These are phyloP conservation scores for Amiota communis DNA, from an alignment of 2,888 invertebrate species.

Conservation along the genomic window DNA sequence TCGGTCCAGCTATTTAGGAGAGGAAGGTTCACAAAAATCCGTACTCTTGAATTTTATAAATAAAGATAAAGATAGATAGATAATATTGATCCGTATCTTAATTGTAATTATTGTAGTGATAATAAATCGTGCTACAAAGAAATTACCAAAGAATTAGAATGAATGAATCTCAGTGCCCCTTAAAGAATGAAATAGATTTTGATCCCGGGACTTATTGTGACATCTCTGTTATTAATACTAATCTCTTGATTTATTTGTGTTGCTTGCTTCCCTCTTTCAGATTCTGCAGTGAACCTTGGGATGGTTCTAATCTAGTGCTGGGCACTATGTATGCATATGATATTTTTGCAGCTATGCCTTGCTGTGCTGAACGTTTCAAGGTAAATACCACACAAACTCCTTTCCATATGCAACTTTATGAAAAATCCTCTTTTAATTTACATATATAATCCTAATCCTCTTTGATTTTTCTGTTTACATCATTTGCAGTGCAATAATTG, in stretches of 20 bases:
- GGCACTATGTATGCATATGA: slow-evolving; percentile 99
- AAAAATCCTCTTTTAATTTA: neutral
- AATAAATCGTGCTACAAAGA: too few species aligned
- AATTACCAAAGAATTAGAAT: too few species aligned
- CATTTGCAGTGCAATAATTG: slow-evolving; percentile 90
- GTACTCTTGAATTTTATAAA: too few species aligned
- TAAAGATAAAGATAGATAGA: too few species aligned
- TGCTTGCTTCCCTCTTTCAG: slow-evolving; percentile 46
- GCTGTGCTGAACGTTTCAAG: slow-evolving; percentile 93
- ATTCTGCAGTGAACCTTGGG: slow-evolving; percentile 90
- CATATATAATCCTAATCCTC: neutral
- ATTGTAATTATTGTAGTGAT: too few species aligned
- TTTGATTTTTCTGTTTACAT: neutral
- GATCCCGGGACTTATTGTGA: too few species aligned
- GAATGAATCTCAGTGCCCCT: too few species aligned
- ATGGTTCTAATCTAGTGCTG: slow-evolving; percentile 92
- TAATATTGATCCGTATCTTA: too few species aligned
- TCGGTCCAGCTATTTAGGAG: too few species aligned
- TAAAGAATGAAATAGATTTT: too few species aligned
- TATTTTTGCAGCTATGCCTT: slow-evolving; percentile 97
- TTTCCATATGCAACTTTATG: too few species aligned
- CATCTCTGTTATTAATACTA: neutral
- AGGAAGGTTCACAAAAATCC: too few species aligned
- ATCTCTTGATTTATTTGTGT: neutral
- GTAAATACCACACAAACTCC: slow-evolving; percentile 74